Evolutionary conservation across 1,140 invertebrate species (phyloP).

Genomic region (Pectinophora gossypiella): DNA sequence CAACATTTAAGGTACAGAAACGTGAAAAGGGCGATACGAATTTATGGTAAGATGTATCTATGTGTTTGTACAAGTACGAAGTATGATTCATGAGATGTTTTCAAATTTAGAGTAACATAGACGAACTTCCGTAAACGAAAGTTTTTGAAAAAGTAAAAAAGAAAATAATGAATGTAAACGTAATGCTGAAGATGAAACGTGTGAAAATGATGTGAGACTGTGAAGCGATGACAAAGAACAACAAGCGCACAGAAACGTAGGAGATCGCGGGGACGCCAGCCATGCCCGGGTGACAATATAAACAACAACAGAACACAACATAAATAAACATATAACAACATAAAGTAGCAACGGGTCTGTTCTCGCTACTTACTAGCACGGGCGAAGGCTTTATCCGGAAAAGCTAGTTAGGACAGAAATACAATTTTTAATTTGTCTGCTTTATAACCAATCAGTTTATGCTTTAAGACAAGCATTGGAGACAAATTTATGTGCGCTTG

Average conservation of each 20-base stretch:
- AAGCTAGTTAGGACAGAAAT: slow-evolving; percentile 86
- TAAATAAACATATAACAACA: slow-evolving; percentile 33
- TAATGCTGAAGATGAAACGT: slow-evolving; percentile 2
- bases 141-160: not conserved
- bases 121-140: not conserved
- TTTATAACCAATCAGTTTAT: slow-evolving; percentile 39
- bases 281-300: slow-evolving; percentile 55
- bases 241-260: slow-evolving; percentile 72
- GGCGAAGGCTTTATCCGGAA: slow-evolving; percentile 98
- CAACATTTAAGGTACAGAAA: not conserved
- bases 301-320: too few species aligned
- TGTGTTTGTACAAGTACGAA: not conserved
- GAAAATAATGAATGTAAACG: not conserved
- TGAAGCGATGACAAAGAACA: slow-evolving; percentile 63
- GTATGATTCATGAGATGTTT: not conserved
- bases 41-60: too few species aligned
- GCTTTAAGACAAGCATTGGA: slow-evolving; percentile 48
- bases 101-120: not conserved
- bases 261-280: slow-evolving; percentile 48
- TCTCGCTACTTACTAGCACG: slow-evolving; percentile 93
- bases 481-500: slow-evolving; percentile 68
- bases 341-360: slow-evolving; percentile 62
- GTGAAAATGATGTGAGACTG: slow-evolving; percentile 7
- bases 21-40: not conserved
- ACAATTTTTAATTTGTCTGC: slow-evolving; percentile 56